A percentile compares a stretch with the other conserved stretches of the same genome.
These are phyloP conservation scores for Acronicta aceris DNA, from an alignment of 2,888 invertebrate species.

Conservation along the genomic window DNA sequence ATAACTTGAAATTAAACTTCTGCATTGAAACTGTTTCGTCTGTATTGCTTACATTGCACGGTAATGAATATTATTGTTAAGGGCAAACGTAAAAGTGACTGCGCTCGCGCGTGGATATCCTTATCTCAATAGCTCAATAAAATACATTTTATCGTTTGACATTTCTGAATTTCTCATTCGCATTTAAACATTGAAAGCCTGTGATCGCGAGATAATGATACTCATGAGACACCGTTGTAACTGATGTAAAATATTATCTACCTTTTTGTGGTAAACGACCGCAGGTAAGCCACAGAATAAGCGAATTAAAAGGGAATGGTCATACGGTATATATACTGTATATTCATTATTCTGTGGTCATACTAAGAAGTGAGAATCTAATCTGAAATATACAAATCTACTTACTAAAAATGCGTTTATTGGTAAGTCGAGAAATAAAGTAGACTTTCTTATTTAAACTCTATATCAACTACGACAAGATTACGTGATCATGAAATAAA, in stretches of 20 bases:
- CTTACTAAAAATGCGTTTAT: constrained; percentile 11
- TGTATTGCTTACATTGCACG: constrained; percentile 35
- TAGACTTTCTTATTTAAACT: not conserved
- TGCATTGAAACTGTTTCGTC: constrained; percentile 10
- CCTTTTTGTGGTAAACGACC: constrained; percentile 41
- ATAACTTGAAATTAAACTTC: constrained; percentile 4
- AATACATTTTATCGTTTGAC: constrained; percentile 57
- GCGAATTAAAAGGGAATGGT: constrained; percentile 20
- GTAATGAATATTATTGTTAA: constrained; percentile 55
- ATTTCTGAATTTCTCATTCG: constrained; percentile 56
- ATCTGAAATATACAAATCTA: constrained; percentile 5
- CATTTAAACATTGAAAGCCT: constrained; percentile 41
- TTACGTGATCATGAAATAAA: too few species aligned
- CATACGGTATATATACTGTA: not conserved
- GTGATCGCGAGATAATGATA: constrained; percentile 52
- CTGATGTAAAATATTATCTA: constrained; percentile 47
- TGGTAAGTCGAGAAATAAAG: constrained; percentile 29
- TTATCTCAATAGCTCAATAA: constrained; percentile 58
- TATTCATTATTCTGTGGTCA: not conserved
- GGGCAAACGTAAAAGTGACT: constrained; percentile 37
- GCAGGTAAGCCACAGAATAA: constrained; percentile 5
- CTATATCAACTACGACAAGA: too few species aligned
- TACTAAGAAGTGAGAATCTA: not conserved
- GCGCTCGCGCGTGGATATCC: constrained; percentile 30
- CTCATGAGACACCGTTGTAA: constrained; percentile 40